A percentile compares a stretch with the other conserved stretches of the same genome.
Evolutionary conservation across 2,888 invertebrate species (phyloP).

Genomic region (Lasioglossum lativentre): DNA sequence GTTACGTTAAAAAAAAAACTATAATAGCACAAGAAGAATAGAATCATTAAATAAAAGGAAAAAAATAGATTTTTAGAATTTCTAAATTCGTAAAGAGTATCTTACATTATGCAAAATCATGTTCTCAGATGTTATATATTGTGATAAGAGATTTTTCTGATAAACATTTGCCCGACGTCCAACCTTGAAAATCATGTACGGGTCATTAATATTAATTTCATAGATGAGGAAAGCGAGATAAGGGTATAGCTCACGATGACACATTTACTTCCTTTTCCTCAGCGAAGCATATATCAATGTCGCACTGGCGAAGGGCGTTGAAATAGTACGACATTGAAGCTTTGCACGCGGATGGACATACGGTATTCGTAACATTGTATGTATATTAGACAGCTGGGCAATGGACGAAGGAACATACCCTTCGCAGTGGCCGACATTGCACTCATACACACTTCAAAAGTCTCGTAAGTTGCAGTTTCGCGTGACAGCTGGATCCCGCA

Average conservation of each 20-base stretch:
- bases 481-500: slow-evolving; percentile 68
- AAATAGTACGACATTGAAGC: slow-evolving; percentile 59
- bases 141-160: neutral
- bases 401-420: slow-evolving; percentile 70
- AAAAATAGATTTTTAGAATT: neutral
- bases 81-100: neutral
- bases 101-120: neutral
- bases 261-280: slow-evolving; percentile 42
- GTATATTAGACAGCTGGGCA: slow-evolving; percentile 82
- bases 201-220: slow-evolving; percentile 1
- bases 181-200: neutral
- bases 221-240: slow-evolving; percentile 27
- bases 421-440: slow-evolving; percentile 66
- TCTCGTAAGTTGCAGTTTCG: slow-evolving; percentile 59
- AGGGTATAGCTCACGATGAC: slow-evolving; percentile 9
- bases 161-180: neutral
- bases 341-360: slow-evolving; percentile 70
- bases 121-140: neutral
- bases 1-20: neutral
- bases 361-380: slow-evolving; percentile 80
- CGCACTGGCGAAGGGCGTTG: slow-evolving; percentile 48
- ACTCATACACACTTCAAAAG: slow-evolving; percentile 58
- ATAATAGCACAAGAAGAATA: neutral
- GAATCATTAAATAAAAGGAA: neutral
- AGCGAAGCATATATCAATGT: slow-evolving; percentile 53